Conservation (phyloP, 2,113 vertebrate genomes). For the Caranx ignobilis region DNA sequence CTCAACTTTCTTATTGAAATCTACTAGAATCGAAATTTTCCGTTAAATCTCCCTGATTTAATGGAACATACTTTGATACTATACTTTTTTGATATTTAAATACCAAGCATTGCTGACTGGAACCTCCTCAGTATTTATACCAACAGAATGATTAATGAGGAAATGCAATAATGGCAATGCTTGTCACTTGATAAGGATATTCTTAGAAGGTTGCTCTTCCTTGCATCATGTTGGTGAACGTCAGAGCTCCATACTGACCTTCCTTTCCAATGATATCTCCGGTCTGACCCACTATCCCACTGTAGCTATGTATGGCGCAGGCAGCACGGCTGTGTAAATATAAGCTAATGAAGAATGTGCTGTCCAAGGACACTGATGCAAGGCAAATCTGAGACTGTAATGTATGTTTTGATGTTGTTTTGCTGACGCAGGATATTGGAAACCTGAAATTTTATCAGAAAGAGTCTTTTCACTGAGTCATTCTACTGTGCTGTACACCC, state of each 20-base stretch:
- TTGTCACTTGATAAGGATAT: slow-evolving; percentile 76
- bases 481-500: background rate
- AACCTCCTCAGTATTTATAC: slow-evolving; percentile 70
- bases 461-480: background rate
- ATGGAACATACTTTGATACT: slow-evolving; percentile 1
- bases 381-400: slow-evolving; percentile 20
- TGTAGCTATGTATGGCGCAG: slow-evolving; percentile 75
- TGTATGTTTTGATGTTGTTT: slow-evolving; percentile 27
- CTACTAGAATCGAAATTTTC: slow-evolving; percentile 1
- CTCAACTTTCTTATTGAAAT: background rate
- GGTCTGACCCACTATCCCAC: slow-evolving; percentile 55
- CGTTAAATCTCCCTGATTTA: slow-evolving; percentile 13
- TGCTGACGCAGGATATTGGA: slow-evolving; percentile 14
- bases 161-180: slow-evolving; percentile 68
- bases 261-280: slow-evolving; percentile 53
- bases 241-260: slow-evolving; percentile 68
- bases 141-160: slow-evolving; percentile 76
- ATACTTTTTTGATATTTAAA: slow-evolving; percentile 46
- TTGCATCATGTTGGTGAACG: slow-evolving; percentile 79
- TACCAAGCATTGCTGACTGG: slow-evolving; percentile 52
- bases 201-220: slow-evolving; percentile 76
- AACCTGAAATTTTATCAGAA: background rate
- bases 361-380: slow-evolving; percentile 13
- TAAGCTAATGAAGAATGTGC: slow-evolving; percentile 47
- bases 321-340: slow-evolving; percentile 60